Evolutionary conservation across 2,113 vertebrate species (phyloP), one percentile per base, ranked within the genome.

Genomic region (Chaetops frenatus): DNA sequence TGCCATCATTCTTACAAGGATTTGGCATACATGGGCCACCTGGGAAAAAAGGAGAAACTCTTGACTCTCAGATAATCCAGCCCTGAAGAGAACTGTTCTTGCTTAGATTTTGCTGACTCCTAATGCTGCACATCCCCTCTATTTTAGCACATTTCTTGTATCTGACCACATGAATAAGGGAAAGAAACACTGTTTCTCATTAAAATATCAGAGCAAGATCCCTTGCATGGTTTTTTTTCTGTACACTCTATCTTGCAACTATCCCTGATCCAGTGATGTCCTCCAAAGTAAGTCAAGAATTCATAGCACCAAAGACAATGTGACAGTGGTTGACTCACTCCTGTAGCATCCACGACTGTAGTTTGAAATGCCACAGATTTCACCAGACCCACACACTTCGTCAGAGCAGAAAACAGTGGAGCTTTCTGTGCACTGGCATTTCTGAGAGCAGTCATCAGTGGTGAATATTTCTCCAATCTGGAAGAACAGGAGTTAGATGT

Each of bases 381-480:
- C 56, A 18, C 15, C 56, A 33, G 31, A 40, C 31, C 6, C 27
- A 88, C 97, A 98, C 6, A 1, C 38, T 50, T 65, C 6, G 0
- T 35, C 16, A 50, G 7, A 20, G 71, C 97, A 98, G 76, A 10
- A 85, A 69, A 97, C 71, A 72, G 78, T 73, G 77, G 96, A 96
- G 42, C 95, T 97, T 44, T 96, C 91, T 38, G 87, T 92, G 84
- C 97, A 98, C 38, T 60, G 56, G 60, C 97, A 98, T 35, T 10
- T 87, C 83, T 97, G 96, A 56, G 95, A 95, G 72, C 97, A 98
- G 70, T 98, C 97, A 19, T 97, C 96, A 9, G 94, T 95, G 53
- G 83, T 78, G 64, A 97, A 97, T 35, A 4, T 64, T 77, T 98
- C 96, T 66, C 97, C 96, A 77, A 81, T 62, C 97, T 98, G 78